Evolutionary conservation across 1,140 invertebrate genomes (phyloP), one percentile per base, ranked within the genome.

Genomic region (Bombus fervidus): DNA sequence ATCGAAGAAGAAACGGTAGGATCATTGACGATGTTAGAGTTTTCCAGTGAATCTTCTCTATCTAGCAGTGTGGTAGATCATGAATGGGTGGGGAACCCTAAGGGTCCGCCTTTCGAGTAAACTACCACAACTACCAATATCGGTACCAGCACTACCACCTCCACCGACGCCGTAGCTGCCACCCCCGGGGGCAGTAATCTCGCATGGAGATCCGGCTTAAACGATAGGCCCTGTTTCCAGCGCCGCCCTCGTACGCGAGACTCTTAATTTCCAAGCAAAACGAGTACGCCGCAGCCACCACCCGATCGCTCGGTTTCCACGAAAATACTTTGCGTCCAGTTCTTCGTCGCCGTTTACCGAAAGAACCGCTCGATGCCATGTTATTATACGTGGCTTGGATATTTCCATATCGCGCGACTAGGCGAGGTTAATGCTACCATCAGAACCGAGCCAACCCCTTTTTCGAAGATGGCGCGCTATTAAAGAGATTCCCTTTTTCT

Each of bases 181-280:
- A 93, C 91, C 94, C 92, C 92, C 93, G 85, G 92, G 93, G 94
- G 92, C 93, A 93, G 91, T 91, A 95, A 95, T 95, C 94, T 95
- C 86, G 92, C 93, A 94, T 94, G 93, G 91, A 95, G 94, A 95
- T 95, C 94, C 94, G 91, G 89, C 93, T 95, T 95, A 95, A 95
- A 95, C 94, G 94, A 95, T 95, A 95, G 94, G 94, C 93, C 92
- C 93, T 69, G 87, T 89, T 93, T 91, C 86, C 91, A 93, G 92
- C 91, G 91, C 89, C 93, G 94, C 93, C 94, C 93, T 93, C 83
- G 85, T 87, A 89, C 86, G 90, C 92, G 93, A 93, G 93, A 95
- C 94, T 94, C 94, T 94, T 94, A 94, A 95, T 94, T 93, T 94
- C 87, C 91, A 91, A 90, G 91, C 91, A 91, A 91, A 93, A 92